Evolutionary conservation across 2,888 invertebrate species (phyloP), one percentile per base, ranked within the genome.

Genomic region (Embidobia sp.): DNA sequence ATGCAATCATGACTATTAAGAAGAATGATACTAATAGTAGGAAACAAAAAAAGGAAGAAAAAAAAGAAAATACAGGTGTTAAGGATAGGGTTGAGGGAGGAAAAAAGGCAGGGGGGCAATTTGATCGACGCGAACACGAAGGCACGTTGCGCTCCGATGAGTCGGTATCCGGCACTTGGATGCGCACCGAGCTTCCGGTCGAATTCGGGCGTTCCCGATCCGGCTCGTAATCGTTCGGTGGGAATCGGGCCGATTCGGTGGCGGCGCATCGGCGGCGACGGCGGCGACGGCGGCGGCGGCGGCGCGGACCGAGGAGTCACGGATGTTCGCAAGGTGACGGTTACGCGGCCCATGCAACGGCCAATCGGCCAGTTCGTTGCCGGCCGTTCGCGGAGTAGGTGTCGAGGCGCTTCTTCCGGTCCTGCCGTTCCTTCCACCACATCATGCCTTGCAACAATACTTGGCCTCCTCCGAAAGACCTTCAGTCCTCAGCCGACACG

Each of bases 361-460:
- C 84, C 83, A 82, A 84, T 87, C 88, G 87, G 86, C 87, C 89
- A 89, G 89, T 89, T 89, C 87, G 85, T 88, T 86, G 86, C 86
- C 88, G 87, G 85, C 86, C 81, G 85, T 84, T 84, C 84, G 86
- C 82, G 85, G 82, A 82, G 79, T 81, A 85, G 84, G 85, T 84
- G 82, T 83, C 42, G 51, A 59, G 49, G 26, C 29, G 31, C n/a
- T 59, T 13, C n/a, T 51, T 8, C 42, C 15, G 10, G n/a, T n/a
- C n/a, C n/a, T n/a, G n/a, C n/a, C n/a, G n/a, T n/a, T 48, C 29
- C 53, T 19, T 48, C 53, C 16, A 18, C 22, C 26, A 16, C 42
- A 2, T 48, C 13, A 10, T 10, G 18, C 33, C 48, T 31, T 18
- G 10, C 53, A 29, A 48, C n/a, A 4, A 48, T 19, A 35, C n/a